Conservation (phyloP, 2,888 invertebrate species). For the Willowsia nigromaculata region DNA sequence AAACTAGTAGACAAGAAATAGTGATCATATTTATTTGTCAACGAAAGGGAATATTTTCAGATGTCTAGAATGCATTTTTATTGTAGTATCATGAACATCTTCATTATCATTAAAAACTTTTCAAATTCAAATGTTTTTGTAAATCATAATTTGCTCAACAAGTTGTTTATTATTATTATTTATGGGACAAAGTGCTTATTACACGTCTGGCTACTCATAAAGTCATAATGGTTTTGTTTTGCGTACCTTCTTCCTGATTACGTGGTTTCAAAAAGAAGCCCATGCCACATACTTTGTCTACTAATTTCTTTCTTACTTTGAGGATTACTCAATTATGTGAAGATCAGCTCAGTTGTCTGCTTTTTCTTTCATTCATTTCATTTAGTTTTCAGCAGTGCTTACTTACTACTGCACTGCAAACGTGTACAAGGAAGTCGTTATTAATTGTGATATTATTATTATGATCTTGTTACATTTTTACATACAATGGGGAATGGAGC, state of each 20-base stretch:
- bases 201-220: constrained; percentile 26
- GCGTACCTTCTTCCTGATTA: constrained; percentile 63
- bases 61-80: too few species aligned
- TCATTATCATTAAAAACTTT: background rate
- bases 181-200: constrained; percentile 54
- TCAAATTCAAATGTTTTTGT: background rate
- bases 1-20: too few species aligned
- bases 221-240: constrained; percentile 27
- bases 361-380: constrained; percentile 18
- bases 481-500: too few species aligned
- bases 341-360: constrained; percentile 30
- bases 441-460: constrained; percentile 41
- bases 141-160: constrained; percentile 56
- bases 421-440: constrained; percentile 61
- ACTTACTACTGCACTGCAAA: background rate
- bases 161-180: constrained; percentile 41
- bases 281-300: background rate
- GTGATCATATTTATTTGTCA: too few species aligned
- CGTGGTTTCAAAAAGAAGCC: constrained; percentile 34
- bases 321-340: constrained; percentile 43
- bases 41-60: too few species aligned
- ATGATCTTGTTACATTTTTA: background rate
- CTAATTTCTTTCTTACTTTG: background rate
- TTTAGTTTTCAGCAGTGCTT: background rate
- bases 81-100: background rate